Conservation (phyloP, 2,113 vertebrate species). For the Hipposideros armiger region DNA sequence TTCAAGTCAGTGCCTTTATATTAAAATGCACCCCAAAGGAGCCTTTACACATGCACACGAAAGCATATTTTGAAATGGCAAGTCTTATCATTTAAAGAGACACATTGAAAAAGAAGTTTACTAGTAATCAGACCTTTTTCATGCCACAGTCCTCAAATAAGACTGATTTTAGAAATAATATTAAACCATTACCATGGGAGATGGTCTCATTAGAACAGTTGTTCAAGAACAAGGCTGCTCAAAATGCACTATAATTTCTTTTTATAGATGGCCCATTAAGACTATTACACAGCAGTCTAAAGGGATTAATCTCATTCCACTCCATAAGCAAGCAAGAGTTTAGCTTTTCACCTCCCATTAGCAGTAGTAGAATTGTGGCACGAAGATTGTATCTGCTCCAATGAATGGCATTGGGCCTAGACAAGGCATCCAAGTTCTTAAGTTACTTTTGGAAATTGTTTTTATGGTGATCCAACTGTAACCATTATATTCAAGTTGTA, state of each 20-base stretch:
- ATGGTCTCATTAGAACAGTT: slow-evolving; percentile 79
- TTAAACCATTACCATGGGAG: slow-evolving; percentile 78
- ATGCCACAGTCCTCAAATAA: slow-evolving; percentile 74
- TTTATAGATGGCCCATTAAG: slow-evolving; percentile 81
- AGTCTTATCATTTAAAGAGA: slow-evolving; percentile 75
- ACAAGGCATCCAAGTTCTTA: background rate
- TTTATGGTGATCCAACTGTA: background rate
- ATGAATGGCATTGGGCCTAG: background rate
- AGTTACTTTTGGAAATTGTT: slow-evolving; percentile 49
- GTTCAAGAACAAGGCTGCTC: slow-evolving; percentile 68
- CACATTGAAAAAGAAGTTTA: slow-evolving; percentile 73
- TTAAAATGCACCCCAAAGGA: slow-evolving; percentile 67
- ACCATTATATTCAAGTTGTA: slow-evolving; percentile 28
- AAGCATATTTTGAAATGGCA: slow-evolving; percentile 28
- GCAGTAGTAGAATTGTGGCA: slow-evolving; percentile 56
- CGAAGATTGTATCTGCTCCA: slow-evolving; percentile 53
- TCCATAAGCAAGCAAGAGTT: slow-evolving; percentile 70
- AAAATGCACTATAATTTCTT: slow-evolving; percentile 79
- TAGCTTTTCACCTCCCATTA: slow-evolving; percentile 66
- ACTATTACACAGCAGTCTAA: slow-evolving; percentile 81
- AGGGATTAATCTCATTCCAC: slow-evolving; percentile 77
- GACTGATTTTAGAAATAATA: slow-evolving; percentile 80
- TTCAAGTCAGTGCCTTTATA: slow-evolving; percentile 60
- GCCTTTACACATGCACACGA: background rate
- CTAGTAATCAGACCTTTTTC: slow-evolving; percentile 74